A percentile compares a stretch with the other conserved stretches of the same genome.
These are phyloP conservation scores for Monomorium pharaonis DNA, from an alignment of 1,140 invertebrate genomes.

Conservation along the genomic window DNA sequence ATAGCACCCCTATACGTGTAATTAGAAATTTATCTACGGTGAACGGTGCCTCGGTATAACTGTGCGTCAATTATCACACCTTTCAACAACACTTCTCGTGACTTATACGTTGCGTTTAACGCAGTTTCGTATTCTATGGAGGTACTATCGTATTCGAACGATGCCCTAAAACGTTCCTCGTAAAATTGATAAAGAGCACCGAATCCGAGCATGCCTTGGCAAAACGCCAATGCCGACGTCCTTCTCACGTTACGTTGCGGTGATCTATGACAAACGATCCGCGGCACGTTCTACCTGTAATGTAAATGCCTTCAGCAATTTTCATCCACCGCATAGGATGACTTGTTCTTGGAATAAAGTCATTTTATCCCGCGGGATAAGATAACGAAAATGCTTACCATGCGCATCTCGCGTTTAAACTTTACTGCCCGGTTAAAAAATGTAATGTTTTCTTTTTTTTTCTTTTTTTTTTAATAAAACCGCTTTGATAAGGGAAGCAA, in stretches of 20 bases:
- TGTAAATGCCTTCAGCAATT: not conserved
- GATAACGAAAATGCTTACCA: not conserved
- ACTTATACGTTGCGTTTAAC: not conserved
- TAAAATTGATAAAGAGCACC: conserved; percentile 16
- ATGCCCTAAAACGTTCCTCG: not conserved
- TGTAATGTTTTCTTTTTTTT: no score
- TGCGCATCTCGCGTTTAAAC: not conserved
- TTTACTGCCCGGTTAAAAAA: not conserved
- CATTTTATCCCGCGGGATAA: not conserved
- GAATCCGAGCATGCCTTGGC: conserved; percentile 19
- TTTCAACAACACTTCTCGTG: not conserved
- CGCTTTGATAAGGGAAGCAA: not conserved
- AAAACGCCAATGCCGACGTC: not conserved
- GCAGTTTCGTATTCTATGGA: not conserved
- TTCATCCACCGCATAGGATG: not conserved
- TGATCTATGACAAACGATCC: conserved; percentile 36
- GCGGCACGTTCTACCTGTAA: not conserved
- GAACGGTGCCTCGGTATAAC: conserved; percentile 29
- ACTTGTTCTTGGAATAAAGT: not conserved
- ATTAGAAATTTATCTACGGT: conserved; percentile 27
- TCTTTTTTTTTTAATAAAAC: not conserved
- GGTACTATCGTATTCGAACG: not conserved
- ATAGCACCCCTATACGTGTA: conserved; percentile 12
- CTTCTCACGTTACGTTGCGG: conserved; percentile 11
- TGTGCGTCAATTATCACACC: conserved; percentile 5